These are phyloP conservation scores for Monopterus albus DNA, from an alignment of 2,113 vertebrate genomes.

Conservation along the genomic window DNA sequence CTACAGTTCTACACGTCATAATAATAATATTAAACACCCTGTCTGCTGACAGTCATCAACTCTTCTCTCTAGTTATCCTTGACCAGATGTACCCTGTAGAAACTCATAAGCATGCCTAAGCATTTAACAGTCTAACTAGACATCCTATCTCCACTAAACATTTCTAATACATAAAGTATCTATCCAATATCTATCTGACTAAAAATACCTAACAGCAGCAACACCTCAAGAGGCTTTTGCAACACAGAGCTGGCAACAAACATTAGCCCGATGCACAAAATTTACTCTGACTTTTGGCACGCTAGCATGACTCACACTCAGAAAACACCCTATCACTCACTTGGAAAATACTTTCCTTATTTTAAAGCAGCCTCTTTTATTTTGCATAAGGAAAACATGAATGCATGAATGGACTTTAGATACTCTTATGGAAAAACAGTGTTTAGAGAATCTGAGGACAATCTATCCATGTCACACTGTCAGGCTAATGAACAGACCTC, in stretches of 20 bases:
- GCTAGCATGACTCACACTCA: slow-evolving; percentile 51
- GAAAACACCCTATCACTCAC: slow-evolving; percentile 30
- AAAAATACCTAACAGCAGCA: too few relatives aligned
- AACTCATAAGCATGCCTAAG: too few relatives aligned
- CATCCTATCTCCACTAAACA: too few relatives aligned
- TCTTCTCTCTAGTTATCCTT: too few relatives aligned
- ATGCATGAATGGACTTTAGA: slow-evolving; percentile 29
- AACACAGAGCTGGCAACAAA: slow-evolving; percentile 50
- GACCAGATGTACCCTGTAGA: too few relatives aligned
- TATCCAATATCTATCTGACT: too few relatives aligned
- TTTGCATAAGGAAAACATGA: slow-evolving; percentile 48
- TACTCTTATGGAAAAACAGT: slow-evolving; percentile 38
- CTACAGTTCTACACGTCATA: too few relatives aligned
- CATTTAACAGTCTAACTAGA: too few relatives aligned
- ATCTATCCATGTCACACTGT: slow-evolving; percentile 40
- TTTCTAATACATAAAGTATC: too few relatives aligned
- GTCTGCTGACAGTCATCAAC: too few relatives aligned
- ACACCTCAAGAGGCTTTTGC: slow-evolving; percentile 48
- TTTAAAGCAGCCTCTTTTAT: slow-evolving; percentile 35
- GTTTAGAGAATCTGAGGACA: slow-evolving; percentile 38
- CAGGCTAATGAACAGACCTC: slow-evolving; percentile 19
- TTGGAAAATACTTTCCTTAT: slow-evolving; percentile 45
- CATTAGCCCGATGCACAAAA: slow-evolving; percentile 33
- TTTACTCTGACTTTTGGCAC: slow-evolving; percentile 36
- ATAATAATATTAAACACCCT: too few relatives aligned